These are phyloP conservation scores for Pangasius sanitwongsei DNA, from an alignment of 2,797 vertebrate genomes.

Conservation along the genomic window DNA sequence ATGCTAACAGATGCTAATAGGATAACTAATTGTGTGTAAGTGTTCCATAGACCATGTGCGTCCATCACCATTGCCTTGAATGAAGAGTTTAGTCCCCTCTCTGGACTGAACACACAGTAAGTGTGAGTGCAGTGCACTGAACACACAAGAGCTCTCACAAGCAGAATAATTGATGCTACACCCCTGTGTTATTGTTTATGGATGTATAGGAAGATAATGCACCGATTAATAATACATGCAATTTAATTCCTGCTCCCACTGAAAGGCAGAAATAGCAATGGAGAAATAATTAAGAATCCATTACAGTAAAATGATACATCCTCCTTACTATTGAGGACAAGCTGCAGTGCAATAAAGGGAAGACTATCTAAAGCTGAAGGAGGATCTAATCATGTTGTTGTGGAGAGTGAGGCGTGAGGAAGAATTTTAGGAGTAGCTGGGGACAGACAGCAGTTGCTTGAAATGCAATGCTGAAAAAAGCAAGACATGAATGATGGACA, in stretches of 20 bases:
- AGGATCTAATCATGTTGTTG: slow-evolving; percentile 10
- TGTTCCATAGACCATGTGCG: background rate
- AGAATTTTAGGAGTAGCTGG: slow-evolving; percentile 13
- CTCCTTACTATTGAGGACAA: slow-evolving; percentile 22
- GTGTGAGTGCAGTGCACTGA: background rate
- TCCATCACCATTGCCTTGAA: background rate
- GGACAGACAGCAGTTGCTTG: slow-evolving; percentile 21
- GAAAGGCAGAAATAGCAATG: slow-evolving; percentile 49
- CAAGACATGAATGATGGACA: slow-evolving; percentile 25
- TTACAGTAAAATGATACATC: slow-evolving; percentile 48
- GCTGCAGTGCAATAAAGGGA: slow-evolving; percentile 11
- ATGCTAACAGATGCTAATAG: slow-evolving; percentile 2
- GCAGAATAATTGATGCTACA: slow-evolving; percentile 45
- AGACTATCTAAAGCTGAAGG: slow-evolving; percentile 8
- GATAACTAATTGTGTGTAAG: background rate
- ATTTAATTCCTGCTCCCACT: slow-evolving; percentile 53
- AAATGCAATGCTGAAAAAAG: slow-evolving; percentile 27
- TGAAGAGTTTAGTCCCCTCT: background rate
- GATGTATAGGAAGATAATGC: slow-evolving; percentile 49
- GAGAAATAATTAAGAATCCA: slow-evolving; percentile 55
- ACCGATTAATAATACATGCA: slow-evolving; percentile 52
- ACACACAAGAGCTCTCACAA: slow-evolving; percentile 22
- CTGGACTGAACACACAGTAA: background rate
- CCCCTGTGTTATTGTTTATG: slow-evolving; percentile 49
- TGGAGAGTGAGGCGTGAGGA: background rate